Conservation (phyloP, 2,888 invertebrate genomes). For the Unio delphinus region DNA sequence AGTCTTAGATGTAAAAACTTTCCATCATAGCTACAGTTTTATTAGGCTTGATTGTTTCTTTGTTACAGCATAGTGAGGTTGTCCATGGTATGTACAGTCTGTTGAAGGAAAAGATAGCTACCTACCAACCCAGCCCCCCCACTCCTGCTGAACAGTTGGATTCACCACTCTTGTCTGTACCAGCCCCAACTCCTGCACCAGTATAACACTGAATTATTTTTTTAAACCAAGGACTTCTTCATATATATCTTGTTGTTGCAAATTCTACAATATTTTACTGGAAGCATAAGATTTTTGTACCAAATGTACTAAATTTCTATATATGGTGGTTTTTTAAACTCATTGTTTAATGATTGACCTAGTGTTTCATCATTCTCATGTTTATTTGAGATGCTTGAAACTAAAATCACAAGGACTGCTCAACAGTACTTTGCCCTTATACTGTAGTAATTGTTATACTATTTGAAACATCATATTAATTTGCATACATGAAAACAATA, state of each 20-base stretch:
- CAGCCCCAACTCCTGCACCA: conserved; percentile 85
- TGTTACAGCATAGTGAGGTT: conserved; percentile 84
- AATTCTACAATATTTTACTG: too few relatives aligned
- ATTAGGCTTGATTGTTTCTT: not conserved
- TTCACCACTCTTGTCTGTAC: conserved; percentile 88
- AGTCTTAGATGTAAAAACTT: not conserved
- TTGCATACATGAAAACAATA: too few relatives aligned
- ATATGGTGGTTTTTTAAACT: too few relatives aligned
- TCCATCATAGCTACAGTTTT: not conserved
- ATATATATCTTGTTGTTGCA: not conserved
- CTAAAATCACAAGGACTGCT: too few relatives aligned
- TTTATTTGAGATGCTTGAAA: too few relatives aligned
- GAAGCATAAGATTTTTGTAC: too few relatives aligned
- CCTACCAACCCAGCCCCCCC: conserved; percentile 78
- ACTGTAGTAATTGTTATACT: too few relatives aligned
- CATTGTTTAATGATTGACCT: too few relatives aligned
- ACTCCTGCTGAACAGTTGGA: conserved; percentile 80
- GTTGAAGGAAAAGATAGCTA: conserved; percentile 84
- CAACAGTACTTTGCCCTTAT: too few relatives aligned
- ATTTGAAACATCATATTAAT: too few relatives aligned
- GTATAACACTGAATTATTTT: not conserved
- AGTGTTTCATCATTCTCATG: too few relatives aligned
- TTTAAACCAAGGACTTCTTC: not conserved
- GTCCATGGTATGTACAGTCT: conserved; percentile 85
- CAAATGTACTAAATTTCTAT: too few relatives aligned